phyloP scores from a whole-genome alignment of 2,888 invertebrate species.

The Apocheima hispidaria region DNA sequence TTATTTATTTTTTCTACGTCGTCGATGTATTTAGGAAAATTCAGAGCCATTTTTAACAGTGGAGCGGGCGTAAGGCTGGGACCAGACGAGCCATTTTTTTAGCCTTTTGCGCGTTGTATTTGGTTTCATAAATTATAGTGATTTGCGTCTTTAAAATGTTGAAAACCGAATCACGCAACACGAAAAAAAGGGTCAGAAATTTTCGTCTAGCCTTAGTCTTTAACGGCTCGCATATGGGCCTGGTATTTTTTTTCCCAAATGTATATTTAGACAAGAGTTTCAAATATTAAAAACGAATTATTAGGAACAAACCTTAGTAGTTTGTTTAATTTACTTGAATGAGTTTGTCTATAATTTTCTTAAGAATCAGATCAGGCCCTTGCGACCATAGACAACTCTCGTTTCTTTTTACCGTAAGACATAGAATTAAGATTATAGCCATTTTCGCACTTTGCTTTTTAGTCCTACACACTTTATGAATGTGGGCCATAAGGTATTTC shows the following conservation, averaged over 20 bases:
- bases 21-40: constrained; percentile 73
- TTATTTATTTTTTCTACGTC: constrained; percentile 74
- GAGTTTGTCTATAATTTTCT: no score
- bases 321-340: no score
- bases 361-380: no score
- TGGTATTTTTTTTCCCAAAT: no score
- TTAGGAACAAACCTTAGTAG: no score
- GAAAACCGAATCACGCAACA: background rate
- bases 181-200: background rate
- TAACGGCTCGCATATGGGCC: no score
- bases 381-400: constrained; percentile 79
- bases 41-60: constrained; percentile 69
- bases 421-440: constrained; percentile 81
- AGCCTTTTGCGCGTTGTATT: background rate
- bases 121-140: background rate
- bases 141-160: background rate
- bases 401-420: constrained; percentile 78
- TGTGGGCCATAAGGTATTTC: no score
- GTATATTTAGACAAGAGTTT: no score
- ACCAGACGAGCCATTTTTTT: background rate
- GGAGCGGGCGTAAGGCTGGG: constrained; percentile 40
- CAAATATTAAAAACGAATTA: no score
- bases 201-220: constrained; percentile 1
- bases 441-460: constrained; percentile 75
- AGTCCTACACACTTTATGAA: constrained; percentile 1